A percentile compares a stretch with the other conserved stretches of the same genome.
These are phyloP conservation scores for Diachasmimorpha longicaudata DNA, from an alignment of 1,140 invertebrate species.

Conservation along the genomic window DNA sequence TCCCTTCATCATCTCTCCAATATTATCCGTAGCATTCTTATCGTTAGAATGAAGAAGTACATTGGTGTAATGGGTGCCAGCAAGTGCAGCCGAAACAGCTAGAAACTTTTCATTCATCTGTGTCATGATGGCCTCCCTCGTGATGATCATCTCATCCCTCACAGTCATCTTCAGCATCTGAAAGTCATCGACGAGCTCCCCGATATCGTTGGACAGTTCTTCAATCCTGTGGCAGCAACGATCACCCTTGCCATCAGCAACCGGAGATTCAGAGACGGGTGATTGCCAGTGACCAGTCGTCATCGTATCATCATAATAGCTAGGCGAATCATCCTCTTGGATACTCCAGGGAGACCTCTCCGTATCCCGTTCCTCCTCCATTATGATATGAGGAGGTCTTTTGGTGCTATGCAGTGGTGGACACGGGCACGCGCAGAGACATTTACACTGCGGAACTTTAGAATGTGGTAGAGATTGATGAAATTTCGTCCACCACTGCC, in stretches of 20 bases:
- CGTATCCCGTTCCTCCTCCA: too few species aligned
- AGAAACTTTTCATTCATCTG: neutral
- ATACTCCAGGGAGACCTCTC: too few species aligned
- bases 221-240: neutral
- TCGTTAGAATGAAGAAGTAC: constrained; percentile 2
- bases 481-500: neutral
- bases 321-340: too few species aligned
- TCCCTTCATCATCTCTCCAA: neutral
- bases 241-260: neutral
- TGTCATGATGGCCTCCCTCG: neutral
- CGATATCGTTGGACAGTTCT: neutral
- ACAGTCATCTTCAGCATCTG: neutral
- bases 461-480: neutral
- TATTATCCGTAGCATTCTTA: neutral
- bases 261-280: neutral
- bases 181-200: neutral
- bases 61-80: constrained; percentile 1
- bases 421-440: constrained; percentile 16
- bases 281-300: neutral
- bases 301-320: neutral
- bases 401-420: neutral
- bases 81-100: neutral
- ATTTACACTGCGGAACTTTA: neutral
- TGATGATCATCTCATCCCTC: neutral
- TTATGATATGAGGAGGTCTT: neutral